Percentiles rank a stretch among this genome's conserved stretches.
Evolutionary conservation across 1,140 invertebrate species (phyloP).

Genomic region (Drosophila virilis): DNA sequence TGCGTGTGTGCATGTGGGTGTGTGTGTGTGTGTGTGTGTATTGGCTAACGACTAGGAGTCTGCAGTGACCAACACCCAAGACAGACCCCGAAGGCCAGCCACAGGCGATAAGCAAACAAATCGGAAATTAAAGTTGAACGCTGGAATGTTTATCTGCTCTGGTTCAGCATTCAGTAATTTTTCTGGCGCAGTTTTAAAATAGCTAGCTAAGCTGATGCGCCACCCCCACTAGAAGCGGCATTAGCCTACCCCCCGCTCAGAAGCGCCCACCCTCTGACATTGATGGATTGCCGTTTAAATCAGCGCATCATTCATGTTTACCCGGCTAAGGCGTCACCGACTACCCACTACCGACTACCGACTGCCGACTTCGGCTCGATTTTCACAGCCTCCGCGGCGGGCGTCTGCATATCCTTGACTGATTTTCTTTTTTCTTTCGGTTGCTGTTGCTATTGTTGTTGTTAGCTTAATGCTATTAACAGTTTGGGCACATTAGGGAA

Average conservation of each 20-base stretch:
- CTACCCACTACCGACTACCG: conserved; percentile 4
- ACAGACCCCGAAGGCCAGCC: background rate
- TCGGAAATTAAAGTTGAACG: conserved; percentile 80
- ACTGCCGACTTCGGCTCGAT: conserved; percentile 50
- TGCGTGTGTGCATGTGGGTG: conserved; percentile 7
- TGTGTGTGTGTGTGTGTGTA: conserved; percentile 31
- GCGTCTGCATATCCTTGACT: conserved; percentile 52
- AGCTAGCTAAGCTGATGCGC: conserved; percentile 24
- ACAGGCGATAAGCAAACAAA: conserved; percentile 72
- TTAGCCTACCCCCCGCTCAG: conserved; percentile 34
- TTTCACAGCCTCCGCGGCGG: conserved; percentile 45
- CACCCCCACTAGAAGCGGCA: conserved; percentile 39
- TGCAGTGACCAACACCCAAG: conserved; percentile 54
- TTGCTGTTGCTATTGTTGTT: background rate
- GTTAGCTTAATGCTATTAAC: conserved; percentile 76
- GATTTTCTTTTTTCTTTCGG: conserved; percentile 30
- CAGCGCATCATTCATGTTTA: conserved; percentile 83
- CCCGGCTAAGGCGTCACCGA: conserved; percentile 42
- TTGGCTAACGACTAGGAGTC: conserved; percentile 40
- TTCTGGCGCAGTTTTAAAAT: conserved; percentile 64
- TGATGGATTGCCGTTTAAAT: conserved; percentile 84
- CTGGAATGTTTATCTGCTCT: conserved; percentile 42
- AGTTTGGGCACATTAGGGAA: conserved; percentile 72
- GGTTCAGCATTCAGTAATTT: conserved; percentile 15
- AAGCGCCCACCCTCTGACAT: conserved; percentile 63